These are phyloP conservation scores for Myzus persicae DNA, from an alignment of 1,140 invertebrate species.

Conservation along the genomic window DNA sequence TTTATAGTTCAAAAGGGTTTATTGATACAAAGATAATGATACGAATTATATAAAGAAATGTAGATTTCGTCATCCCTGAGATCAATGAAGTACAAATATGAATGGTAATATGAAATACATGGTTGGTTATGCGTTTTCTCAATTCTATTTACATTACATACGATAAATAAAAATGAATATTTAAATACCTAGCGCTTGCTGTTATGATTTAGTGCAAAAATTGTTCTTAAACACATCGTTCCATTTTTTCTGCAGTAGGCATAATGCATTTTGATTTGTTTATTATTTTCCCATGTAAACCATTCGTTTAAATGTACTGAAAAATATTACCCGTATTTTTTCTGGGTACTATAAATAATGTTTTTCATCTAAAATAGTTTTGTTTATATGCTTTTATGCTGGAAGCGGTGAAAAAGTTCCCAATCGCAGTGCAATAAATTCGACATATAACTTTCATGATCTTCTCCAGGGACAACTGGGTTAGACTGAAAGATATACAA, in stretches of 20 bases:
- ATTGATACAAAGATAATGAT: background rate
- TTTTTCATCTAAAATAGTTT: slow-evolving; percentile 37
- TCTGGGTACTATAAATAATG: background rate
- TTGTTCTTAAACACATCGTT: background rate
- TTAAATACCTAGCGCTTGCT: background rate
- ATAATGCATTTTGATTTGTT: slow-evolving; percentile 9
- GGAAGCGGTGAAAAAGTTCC: slow-evolving; percentile 45
- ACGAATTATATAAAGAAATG: background rate
- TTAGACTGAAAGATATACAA: slow-evolving; percentile 32
- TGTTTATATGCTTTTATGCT: slow-evolving; percentile 28
- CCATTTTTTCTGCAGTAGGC: background rate
- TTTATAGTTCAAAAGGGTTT: background rate
- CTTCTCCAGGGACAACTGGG: slow-evolving; percentile 34
- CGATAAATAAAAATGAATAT: background rate
- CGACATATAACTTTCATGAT: background rate
- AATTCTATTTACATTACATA: background rate
- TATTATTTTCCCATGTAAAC: slow-evolving; percentile 43
- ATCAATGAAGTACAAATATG: too few relatives aligned
- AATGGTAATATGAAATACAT: too few relatives aligned
- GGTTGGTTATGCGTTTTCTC: background rate
- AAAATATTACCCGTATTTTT: slow-evolving; percentile 18
- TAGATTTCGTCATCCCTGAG: too few relatives aligned
- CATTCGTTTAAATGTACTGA: slow-evolving; percentile 22
- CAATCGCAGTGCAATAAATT: slow-evolving; percentile 39
- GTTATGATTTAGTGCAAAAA: background rate